Conservation (phyloP, 2,113 vertebrate species). For the Cnemophilus loriae region DNA sequence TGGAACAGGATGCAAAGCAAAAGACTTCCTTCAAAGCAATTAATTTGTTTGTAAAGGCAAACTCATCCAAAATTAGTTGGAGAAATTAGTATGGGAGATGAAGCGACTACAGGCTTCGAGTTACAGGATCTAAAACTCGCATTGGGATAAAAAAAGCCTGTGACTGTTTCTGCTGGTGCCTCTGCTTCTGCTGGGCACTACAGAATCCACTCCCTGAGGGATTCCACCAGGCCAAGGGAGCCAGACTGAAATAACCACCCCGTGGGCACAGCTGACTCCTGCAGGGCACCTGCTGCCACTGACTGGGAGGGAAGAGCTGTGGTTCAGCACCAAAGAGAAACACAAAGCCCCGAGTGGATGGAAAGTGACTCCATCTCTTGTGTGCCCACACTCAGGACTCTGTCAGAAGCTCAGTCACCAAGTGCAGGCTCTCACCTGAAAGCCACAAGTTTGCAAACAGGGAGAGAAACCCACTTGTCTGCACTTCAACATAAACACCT, state of each 20-base stretch:
- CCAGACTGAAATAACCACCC: not conserved
- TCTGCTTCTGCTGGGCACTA: constrained; percentile 3
- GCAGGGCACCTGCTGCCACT: not conserved
- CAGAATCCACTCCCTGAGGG: not conserved
- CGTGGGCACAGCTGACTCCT: not conserved
- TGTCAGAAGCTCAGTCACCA: not conserved
- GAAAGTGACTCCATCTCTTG: accelerated
- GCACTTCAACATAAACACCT: not conserved
- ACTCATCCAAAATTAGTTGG: not conserved
- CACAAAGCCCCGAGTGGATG: not conserved
- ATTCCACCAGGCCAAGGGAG: not conserved
- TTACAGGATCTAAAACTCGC: not conserved
- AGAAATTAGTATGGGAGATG: not conserved
- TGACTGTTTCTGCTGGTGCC: constrained; percentile 9
- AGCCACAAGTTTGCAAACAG: accelerated
- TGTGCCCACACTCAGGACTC: not conserved
- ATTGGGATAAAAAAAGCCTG: constrained; percentile 12
- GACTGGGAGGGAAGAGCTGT: not conserved
- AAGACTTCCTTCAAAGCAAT: not conserved
- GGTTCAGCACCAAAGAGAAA: not conserved
- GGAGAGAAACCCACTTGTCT: not conserved
- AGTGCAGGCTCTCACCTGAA: not conserved
- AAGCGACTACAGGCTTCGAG: not conserved
- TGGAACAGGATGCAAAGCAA: not conserved
- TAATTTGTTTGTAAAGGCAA: not conserved